Conservation (phyloP, 2,888 invertebrate species). For the Dorcus parallelipipedus region DNA sequence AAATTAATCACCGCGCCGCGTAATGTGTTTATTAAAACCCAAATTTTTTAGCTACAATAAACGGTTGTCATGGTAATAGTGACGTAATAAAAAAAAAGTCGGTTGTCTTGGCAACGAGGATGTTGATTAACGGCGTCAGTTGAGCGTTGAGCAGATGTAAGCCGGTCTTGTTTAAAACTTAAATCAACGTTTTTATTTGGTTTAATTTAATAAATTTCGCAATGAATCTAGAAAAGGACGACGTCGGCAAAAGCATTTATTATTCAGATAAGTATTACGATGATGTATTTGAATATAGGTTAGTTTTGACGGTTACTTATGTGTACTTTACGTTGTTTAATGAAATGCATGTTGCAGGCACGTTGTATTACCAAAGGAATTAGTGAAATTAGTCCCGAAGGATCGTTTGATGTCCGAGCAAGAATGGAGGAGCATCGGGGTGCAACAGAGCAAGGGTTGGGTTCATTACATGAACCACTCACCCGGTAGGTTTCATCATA, state of each 20-base stretch:
- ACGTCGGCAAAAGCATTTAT: conserved; percentile 69
- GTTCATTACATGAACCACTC: conserved; percentile 95
- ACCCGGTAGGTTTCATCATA: conserved; percentile 63
- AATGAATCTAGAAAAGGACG: conserved; percentile 35
- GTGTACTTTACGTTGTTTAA: background rate
- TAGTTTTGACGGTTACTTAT: conserved; percentile 35
- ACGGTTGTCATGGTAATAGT: no score
- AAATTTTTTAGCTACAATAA: no score
- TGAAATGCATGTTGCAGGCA: conserved; percentile 62
- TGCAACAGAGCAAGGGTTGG: conserved; percentile 96
- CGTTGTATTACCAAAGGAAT: conserved; percentile 89
- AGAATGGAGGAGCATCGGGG: conserved; percentile 92
- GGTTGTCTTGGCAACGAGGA: no score
- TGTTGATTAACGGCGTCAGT: no score
- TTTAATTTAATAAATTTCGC: background rate
- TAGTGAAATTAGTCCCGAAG: conserved; percentile 86
- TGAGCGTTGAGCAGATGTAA: no score
- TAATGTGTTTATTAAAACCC: no score
- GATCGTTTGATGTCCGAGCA: conserved; percentile 89
- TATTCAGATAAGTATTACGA: conserved; percentile 94
- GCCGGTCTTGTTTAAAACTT: no score
- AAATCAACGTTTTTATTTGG: no score
- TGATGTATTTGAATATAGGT: conserved; percentile 91
- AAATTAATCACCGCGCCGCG: no score
- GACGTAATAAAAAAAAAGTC: no score